A percentile compares a stretch with the other conserved stretches of the same genome.
Evolutionary conservation across 2,797 vertebrate genomes (phyloP).

Genomic region (Anguilla pacifica): DNA sequence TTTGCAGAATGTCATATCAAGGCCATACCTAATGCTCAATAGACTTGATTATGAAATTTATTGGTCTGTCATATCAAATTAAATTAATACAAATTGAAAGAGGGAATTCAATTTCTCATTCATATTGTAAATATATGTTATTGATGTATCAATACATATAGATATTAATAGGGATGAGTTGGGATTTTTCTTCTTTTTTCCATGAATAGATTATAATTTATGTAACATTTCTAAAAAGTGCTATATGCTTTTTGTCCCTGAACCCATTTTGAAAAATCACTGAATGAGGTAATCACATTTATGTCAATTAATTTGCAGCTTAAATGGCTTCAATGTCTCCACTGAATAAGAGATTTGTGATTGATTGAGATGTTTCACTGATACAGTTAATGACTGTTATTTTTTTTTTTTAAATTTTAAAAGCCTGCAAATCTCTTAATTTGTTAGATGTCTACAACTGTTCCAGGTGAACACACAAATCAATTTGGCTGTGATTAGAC

Average conservation of each 20-base stretch:
- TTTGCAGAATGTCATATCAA: background rate
- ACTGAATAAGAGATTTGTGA: background rate
- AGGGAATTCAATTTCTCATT: background rate
- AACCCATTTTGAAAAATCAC: background rate
- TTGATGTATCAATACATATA: background rate
- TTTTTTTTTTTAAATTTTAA: background rate
- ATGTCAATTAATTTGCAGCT: background rate
- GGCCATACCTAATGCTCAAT: background rate
- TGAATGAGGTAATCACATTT: background rate
- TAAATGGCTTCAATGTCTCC: background rate
- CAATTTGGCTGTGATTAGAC: background rate
- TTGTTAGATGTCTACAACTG: background rate
- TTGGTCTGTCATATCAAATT: background rate
- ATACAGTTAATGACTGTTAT: background rate
- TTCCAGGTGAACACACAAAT: background rate
- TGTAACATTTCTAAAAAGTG: background rate
- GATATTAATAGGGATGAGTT: background rate
- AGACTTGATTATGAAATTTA: background rate
- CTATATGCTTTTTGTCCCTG: background rate
- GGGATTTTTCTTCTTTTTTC: too few species aligned
- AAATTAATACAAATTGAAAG: background rate
- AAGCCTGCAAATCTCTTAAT: background rate
- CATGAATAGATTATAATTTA: background rate
- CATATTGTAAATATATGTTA: background rate
- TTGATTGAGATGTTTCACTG: background rate